phyloP scores from a whole-genome alignment of 2,797 vertebrate species.

The Champsocephalus esox region DNA sequence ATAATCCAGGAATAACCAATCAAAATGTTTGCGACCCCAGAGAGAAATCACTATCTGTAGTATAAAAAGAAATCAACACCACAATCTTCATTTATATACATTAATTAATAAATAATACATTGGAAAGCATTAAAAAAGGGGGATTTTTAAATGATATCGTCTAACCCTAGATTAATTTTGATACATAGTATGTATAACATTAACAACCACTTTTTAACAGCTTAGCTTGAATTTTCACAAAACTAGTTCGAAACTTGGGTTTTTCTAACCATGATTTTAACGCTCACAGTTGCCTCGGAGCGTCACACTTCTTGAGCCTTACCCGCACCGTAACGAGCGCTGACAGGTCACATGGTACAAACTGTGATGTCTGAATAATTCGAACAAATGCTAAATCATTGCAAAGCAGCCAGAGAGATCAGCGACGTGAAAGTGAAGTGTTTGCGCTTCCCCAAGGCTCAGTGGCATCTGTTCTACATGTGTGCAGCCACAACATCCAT shows the following conservation, averaged over 20 bases:
- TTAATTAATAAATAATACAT: slow-evolving; percentile 52
- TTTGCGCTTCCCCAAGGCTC: slow-evolving; percentile 82
- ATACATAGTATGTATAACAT: background rate
- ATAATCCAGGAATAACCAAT: slow-evolving; percentile 79
- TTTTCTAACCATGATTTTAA: background rate
- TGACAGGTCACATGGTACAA: slow-evolving; percentile 78
- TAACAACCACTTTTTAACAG: slow-evolving; percentile 1
- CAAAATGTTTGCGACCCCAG: slow-evolving; percentile 65
- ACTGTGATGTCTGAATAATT: slow-evolving; percentile 80
- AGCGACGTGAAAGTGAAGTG: slow-evolving; percentile 74
- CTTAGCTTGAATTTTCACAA: slow-evolving; percentile 10
- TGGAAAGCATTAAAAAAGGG: slow-evolving; percentile 20
- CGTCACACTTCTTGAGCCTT: slow-evolving; percentile 61
- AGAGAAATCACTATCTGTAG: slow-evolving; percentile 56
- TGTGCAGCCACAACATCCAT: slow-evolving; percentile 73
- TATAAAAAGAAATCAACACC: slow-evolving; percentile 45
- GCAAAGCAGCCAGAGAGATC: slow-evolving; percentile 75
- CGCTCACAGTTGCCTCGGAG: background rate
- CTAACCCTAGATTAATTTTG: background rate
- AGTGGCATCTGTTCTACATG: slow-evolving; percentile 83
- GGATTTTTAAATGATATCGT: slow-evolving; percentile 16
- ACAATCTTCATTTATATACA: slow-evolving; percentile 39
- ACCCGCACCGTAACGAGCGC: slow-evolving; percentile 55
- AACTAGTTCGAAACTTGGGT: background rate
- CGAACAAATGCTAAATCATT: slow-evolving; percentile 80